Evolutionary conservation across 1,140 invertebrate species (phyloP).

Genomic region (Anastrepha ludens): DNA sequence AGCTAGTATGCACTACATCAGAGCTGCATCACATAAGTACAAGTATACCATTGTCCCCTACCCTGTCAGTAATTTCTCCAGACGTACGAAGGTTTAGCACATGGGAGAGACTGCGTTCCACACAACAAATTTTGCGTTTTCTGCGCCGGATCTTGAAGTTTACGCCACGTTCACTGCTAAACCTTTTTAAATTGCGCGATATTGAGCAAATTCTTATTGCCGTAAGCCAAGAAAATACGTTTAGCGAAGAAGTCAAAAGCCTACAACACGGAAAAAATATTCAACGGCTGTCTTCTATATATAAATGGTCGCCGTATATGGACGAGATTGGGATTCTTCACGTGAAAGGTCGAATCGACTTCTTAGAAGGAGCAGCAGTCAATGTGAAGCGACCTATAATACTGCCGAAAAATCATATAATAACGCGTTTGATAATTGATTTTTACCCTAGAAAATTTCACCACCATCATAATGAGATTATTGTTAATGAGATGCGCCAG

Average conservation of each 20-base stretch:
- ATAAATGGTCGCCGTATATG: neutral
- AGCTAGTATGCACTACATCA: too few relatives aligned
- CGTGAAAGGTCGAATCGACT: neutral
- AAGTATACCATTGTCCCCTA: neutral
- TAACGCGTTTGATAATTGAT: neutral
- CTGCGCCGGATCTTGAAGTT: neutral
- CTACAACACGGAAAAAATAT: neutral
- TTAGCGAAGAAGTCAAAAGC: neutral
- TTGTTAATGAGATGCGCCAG: neutral
- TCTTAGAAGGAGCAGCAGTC: neutral
- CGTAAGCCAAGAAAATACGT: too few relatives aligned
- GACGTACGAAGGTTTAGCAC: neutral
- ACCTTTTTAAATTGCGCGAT: neutral
- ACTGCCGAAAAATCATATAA: neutral
- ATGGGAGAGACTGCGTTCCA: neutral
- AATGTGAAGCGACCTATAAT: neutral
- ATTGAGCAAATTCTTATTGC: too few relatives aligned
- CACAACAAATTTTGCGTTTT: neutral
- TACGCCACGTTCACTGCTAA: neutral
- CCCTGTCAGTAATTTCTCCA: neutral
- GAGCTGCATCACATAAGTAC: neutral
- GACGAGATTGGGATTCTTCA: neutral
- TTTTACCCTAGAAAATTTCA: neutral
- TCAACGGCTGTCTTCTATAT: neutral
- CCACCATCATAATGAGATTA: neutral